Evolutionary conservation across 92 coral and sea anemone genomes (phyloP).

Genomic region (Paragorgia papillata): DNA sequence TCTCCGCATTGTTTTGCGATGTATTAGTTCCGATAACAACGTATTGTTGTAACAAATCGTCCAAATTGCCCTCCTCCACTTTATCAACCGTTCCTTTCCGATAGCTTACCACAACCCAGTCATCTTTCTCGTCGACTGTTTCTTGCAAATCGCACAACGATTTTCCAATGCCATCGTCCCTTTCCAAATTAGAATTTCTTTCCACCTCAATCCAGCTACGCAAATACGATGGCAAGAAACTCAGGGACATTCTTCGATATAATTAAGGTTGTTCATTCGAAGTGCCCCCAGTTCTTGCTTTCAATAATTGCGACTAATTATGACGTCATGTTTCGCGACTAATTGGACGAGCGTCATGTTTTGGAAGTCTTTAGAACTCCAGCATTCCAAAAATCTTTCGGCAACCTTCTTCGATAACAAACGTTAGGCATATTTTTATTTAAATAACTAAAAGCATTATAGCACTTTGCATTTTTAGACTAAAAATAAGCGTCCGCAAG

Average conservation of each 20-base stretch:
- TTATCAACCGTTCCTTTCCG: neutral
- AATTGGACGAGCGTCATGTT: neutral
- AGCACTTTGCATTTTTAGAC: no score
- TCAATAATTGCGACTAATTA: constrained; percentile 11
- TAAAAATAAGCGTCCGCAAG: no score
- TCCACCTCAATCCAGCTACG: constrained; percentile 27
- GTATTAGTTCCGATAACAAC: constrained; percentile 6
- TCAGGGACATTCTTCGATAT: constrained; percentile 26
- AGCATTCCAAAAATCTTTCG: no score
- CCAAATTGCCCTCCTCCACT: neutral
- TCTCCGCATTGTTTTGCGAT: neutral
- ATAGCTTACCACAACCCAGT: constrained; percentile 22
- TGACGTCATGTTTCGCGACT: constrained; percentile 13
- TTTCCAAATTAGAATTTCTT: neutral
- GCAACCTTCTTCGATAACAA: no score
- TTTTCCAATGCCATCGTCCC: no score
- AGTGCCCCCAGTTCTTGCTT: neutral
- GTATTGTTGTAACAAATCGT: constrained; percentile 28
- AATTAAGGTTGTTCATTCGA: neutral
- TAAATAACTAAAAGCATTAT: no score
- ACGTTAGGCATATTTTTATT: no score
- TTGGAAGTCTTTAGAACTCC: neutral
- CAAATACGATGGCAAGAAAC: constrained; percentile 26
- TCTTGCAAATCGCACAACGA: neutral
- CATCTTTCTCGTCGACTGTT: constrained; percentile 1